These are phyloP conservation scores for Pao palembangensis DNA, from an alignment of 2,113 vertebrate species.

Conservation along the genomic window DNA sequence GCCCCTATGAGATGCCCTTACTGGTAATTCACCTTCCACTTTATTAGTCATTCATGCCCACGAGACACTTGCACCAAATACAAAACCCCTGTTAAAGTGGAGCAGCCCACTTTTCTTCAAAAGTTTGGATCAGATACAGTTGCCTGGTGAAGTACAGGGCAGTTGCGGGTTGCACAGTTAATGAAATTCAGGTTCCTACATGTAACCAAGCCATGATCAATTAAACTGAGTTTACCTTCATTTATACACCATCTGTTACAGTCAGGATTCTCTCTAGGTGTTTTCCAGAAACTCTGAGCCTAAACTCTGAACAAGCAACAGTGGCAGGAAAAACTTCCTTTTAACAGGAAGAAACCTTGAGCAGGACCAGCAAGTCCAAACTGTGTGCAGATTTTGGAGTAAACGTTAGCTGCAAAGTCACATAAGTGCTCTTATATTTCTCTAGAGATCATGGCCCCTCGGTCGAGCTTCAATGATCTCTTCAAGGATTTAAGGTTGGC, in stretches of 20 bases:
- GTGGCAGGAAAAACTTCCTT: no score
- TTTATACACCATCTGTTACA: no score
- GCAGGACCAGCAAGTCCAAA: no score
- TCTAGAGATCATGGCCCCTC: slow-evolving; percentile 1
- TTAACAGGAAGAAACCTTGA: no score
- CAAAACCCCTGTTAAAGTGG: slow-evolving; percentile 27
- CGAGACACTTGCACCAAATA: slow-evolving; percentile 16
- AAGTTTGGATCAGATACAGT: slow-evolving; percentile 18
- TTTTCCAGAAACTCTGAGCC: no score
- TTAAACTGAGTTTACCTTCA: no score
- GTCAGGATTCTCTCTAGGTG: no score
- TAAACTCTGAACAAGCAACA: no score
- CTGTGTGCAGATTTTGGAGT: no score
- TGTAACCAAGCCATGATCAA: no score
- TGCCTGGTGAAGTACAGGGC: slow-evolving; percentile 1
- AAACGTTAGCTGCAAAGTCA: no score
- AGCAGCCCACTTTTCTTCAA: slow-evolving; percentile 19
- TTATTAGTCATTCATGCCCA: slow-evolving; percentile 49
- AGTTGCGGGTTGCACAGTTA: slow-evolving; percentile 6
- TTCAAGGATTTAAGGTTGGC: slow-evolving; percentile 37
- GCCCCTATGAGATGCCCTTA: slow-evolving; percentile 32
- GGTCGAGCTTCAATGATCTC: slow-evolving; percentile 20
- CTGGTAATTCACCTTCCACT: slow-evolving; percentile 30
- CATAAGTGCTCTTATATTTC: slow-evolving; percentile 7
- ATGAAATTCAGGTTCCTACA: background rate